Percentiles rank a stretch among this genome's conserved stretches.
phyloP scores from a whole-genome alignment of 2,797 vertebrate species.

The Petrocephalus schoutedeni region DNA sequence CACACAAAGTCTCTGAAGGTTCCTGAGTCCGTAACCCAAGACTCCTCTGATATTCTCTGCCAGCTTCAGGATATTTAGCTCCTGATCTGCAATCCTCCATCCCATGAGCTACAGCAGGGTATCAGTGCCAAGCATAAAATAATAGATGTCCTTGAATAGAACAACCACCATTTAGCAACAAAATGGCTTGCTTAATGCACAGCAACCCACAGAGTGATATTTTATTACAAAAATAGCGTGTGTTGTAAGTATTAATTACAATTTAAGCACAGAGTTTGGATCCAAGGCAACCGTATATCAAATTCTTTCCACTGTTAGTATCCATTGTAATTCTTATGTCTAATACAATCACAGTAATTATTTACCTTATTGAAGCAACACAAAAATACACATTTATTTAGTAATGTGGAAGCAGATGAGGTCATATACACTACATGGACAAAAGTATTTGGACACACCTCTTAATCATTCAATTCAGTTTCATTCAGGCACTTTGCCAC shows the following conservation, averaged over 20 bases:
- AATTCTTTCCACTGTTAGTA: not conserved
- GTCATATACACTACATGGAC: not conserved
- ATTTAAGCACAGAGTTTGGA: not conserved
- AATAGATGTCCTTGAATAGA: not conserved
- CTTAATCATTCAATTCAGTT: too few relatives aligned
- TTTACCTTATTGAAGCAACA: not conserved
- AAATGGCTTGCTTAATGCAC: not conserved
- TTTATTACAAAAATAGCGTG: not conserved
- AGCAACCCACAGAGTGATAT: slow-evolving; percentile 1
- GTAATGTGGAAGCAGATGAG: not conserved
- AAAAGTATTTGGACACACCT: too few relatives aligned
- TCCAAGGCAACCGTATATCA: not conserved
- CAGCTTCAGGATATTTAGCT: not conserved
- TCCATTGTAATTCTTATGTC: not conserved
- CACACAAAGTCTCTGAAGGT: not conserved
- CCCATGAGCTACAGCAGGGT: not conserved
- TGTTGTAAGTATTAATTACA: not conserved
- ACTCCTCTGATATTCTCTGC: not conserved
- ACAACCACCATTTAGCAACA: not conserved
- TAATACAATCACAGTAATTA: not conserved
- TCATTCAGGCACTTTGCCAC: not conserved
- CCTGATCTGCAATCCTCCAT: not conserved
- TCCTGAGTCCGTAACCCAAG: not conserved
- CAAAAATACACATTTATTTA: not conserved
- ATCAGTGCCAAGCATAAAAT: not conserved